Percentiles rank a stretch among this genome's conserved stretches.
These are phyloP conservation scores for Salpingus planirostris DNA, from an alignment of 2,888 invertebrate genomes.

Conservation along the genomic window DNA sequence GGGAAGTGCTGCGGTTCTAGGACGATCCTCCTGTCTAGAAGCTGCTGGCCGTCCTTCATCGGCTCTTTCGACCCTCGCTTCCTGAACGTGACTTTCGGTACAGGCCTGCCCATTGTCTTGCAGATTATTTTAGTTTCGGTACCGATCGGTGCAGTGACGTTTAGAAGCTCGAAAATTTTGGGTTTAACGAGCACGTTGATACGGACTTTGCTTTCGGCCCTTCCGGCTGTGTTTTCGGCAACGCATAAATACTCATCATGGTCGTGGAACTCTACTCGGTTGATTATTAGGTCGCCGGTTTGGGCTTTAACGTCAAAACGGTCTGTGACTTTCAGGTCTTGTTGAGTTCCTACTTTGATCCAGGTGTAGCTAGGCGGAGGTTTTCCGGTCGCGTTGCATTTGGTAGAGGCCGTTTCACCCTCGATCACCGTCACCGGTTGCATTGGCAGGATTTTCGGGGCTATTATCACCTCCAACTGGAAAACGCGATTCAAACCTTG, in stretches of 20 bases:
- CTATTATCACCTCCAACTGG: slow-evolving; percentile 66
- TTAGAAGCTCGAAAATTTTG: slow-evolving; percentile 66
- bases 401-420: slow-evolving; percentile 66
- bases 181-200: slow-evolving; percentile 69
- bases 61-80: slow-evolving; percentile 60
- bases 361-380: slow-evolving; percentile 77
- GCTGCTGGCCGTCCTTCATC: slow-evolving; percentile 51
- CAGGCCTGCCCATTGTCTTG: slow-evolving; percentile 71
- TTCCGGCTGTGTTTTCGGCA: slow-evolving; percentile 72
- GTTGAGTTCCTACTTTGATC: slow-evolving; percentile 66
- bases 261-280: slow-evolving; percentile 66
- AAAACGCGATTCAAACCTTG: too few relatives aligned
- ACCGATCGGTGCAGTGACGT: slow-evolving; percentile 57
- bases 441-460: slow-evolving; percentile 58
- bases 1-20: slow-evolving; percentile 50
- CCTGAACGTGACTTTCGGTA: slow-evolving; percentile 70
- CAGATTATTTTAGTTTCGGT: slow-evolving; percentile 62
- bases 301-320: slow-evolving; percentile 60
- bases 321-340: slow-evolving; percentile 62
- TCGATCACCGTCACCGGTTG: slow-evolving; percentile 63
- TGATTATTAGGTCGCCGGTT: slow-evolving; percentile 65
- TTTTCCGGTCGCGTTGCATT: slow-evolving; percentile 74
- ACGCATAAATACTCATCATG: slow-evolving; percentile 72
- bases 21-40: slow-evolving; percentile 54
- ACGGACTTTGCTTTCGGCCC: slow-evolving; percentile 56